Base-by-base conservation (phyloP, 2,113 vertebrate genomes). In the Hemichromis elongatus region DNA sequence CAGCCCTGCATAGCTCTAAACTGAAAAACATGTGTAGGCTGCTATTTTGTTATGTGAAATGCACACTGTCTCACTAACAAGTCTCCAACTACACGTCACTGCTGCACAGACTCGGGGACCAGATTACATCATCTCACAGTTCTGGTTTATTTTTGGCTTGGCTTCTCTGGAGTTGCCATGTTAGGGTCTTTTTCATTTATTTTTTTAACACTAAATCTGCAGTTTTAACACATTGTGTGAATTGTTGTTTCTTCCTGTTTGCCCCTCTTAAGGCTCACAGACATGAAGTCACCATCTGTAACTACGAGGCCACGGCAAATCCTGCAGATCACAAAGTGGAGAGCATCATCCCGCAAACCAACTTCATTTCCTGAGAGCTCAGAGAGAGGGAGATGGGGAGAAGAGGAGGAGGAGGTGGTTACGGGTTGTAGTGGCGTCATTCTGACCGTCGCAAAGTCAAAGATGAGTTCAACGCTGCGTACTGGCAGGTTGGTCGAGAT, bases 221-320 rank as follows among this genome's bases (percentile, higher is more conserved):
- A 45, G 16, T 80, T 50, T 63, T 18, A 52, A 63, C 0, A 24
- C 12, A 19, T 28, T 14, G 16, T 21, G 45, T 53, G 24, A 68
- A 63, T 54, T 56, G n/a, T 19, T 18, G 42, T 12, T 52, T 77
- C 18, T 59, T 40, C 26, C 28, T 52, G 28, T 56, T 8, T 55
- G 7, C 33, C 3, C 16, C 42, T 73, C 19, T 83, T 50, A 84
- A 99, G 99, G 96, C 97, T 89, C 95, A 97, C 88, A 97, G 98
- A 81, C 98, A 99, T 9, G 97, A 99, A 81, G 97, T 99, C 90
- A 99, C 98, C 8, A 98, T 99, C 96, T 99, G 99, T 93, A 99
- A 96, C 94, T 99, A 99, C 1, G 99, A 99, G 91, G 97, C 98
- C 0, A 81, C 98, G 0, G 98, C 99, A 3, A 99, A 99, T 92